Conservation (phyloP, 2,113 vertebrate species). For the Apaloderma vittatum region DNA sequence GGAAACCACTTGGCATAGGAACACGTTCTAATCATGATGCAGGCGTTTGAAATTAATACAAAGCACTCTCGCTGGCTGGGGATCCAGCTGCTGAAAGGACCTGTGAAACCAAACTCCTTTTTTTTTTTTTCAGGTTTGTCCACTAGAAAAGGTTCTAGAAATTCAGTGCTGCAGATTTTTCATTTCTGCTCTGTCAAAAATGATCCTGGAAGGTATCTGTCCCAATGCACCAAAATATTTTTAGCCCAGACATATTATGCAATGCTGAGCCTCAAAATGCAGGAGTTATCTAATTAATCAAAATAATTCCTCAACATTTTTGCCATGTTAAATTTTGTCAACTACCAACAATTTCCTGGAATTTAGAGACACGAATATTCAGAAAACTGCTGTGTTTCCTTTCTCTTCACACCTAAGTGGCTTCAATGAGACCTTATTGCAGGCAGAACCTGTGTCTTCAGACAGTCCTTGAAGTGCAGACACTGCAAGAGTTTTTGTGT, state of each 20-base stretch:
- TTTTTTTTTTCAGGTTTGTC: not conserved
- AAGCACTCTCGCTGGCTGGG: not conserved
- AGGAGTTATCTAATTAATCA: not conserved
- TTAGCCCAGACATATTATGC: not conserved
- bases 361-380: not conserved
- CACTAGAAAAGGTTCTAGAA: not conserved
- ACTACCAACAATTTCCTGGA: not conserved
- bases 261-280: not conserved
- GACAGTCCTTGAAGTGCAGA: not conserved
- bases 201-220: not conserved
- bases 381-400: not conserved
- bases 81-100: not conserved
- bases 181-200: not conserved
- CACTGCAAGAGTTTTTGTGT: not conserved
- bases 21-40: not conserved
- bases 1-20: slow-evolving; percentile 56
- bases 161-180: not conserved
- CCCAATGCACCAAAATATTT: not conserved
- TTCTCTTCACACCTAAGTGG: not conserved
- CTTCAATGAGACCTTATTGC: not conserved
- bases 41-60: slow-evolving; percentile 38
- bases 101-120: not conserved
- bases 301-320: not conserved
- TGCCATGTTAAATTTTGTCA: not conserved
- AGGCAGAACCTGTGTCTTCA: not conserved